phyloP scores from a whole-genome alignment of 2,797 vertebrate species.

The Botia kubotai region DNA sequence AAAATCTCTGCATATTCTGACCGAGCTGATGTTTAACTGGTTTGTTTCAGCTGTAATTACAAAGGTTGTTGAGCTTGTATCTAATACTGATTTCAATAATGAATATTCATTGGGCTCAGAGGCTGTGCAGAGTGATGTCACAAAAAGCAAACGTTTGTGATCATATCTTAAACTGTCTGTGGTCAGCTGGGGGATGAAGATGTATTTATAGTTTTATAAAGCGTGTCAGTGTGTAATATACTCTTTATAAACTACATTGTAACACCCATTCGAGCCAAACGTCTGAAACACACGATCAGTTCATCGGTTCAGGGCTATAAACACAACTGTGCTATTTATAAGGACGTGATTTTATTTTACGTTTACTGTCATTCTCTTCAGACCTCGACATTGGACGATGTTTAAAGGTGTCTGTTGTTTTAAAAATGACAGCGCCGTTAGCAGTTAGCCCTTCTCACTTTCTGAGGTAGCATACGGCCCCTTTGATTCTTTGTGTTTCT shows the following conservation, averaged over 20 bases:
- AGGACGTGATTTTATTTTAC: not conserved
- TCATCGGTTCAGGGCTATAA: not conserved
- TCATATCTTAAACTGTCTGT: not conserved
- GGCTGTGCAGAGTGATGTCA: not conserved
- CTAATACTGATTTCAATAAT: not conserved
- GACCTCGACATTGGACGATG: not conserved
- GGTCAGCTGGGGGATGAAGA: not conserved
- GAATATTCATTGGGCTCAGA: not conserved
- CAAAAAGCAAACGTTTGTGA: not conserved
- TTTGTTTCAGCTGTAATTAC: not conserved
- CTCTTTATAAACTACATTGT: not conserved
- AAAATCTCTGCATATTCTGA: not conserved
- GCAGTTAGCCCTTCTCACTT: not conserved
- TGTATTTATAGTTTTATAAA: not conserved
- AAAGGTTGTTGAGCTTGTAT: not conserved
- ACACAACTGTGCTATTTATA: not conserved
- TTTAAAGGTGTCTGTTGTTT: not conserved
- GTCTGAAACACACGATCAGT: not conserved
- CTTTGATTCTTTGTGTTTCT: constrained; percentile 28
- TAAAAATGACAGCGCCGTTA: not conserved
- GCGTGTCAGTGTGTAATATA: not conserved
- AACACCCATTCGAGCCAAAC: not conserved
- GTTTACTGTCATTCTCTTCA: not conserved
- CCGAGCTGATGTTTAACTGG: not conserved
- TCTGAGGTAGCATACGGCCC: constrained; percentile 12